Conservation (phyloP, 2,797 vertebrate genomes). For the Podargus strigoides region DNA sequence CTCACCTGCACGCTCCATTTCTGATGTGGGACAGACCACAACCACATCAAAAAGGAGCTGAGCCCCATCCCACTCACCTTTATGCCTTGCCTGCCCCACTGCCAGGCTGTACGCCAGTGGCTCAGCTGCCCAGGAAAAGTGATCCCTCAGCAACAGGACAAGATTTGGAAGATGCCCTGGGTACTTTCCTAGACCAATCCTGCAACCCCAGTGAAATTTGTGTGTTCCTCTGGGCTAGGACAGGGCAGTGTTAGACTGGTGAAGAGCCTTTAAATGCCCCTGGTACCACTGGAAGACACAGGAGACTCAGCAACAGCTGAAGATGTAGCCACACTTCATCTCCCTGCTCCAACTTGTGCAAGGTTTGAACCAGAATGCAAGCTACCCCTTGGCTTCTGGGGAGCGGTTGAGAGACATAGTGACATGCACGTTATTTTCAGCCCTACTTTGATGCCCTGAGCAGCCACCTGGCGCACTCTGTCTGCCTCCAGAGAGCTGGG, state of each 20-base stretch:
- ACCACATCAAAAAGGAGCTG: neutral
- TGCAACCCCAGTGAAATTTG: neutral
- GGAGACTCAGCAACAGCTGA: constrained; percentile 10
- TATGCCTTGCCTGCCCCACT: neutral
- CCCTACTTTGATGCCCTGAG: neutral
- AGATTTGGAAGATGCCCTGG: neutral
- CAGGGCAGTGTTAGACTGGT: neutral
- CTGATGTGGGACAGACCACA: neutral
- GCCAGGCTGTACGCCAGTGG: neutral
- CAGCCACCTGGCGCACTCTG: neutral
- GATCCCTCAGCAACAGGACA: neutral
- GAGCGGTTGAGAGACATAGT: neutral
- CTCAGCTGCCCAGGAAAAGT: neutral
- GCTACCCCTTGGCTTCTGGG: neutral
- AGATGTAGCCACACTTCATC: constrained; percentile 35
- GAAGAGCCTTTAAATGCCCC: neutral
- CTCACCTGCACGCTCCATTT: neutral
- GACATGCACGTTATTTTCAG: neutral
- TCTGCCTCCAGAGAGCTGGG: neutral
- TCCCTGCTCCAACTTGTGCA: neutral
- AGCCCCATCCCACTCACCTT: neutral
- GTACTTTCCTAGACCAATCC: neutral
- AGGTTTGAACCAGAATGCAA: neutral
- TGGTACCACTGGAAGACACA: neutral
- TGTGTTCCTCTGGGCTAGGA: neutral